phyloP scores from a whole-genome alignment of 2,797 vertebrate species.

The Rhabdomys pumilio region DNA sequence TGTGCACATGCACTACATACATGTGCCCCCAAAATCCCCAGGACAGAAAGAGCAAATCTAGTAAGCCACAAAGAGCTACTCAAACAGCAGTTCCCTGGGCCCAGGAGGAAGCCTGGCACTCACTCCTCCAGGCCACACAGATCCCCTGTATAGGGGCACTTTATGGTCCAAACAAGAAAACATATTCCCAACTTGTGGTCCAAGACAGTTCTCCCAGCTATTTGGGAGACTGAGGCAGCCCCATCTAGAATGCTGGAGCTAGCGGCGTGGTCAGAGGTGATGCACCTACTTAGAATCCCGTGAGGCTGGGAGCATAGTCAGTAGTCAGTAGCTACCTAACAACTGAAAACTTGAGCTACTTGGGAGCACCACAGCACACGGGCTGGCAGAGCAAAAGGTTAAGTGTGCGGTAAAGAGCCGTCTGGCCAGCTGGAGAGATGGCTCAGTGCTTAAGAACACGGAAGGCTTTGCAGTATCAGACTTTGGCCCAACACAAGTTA shows the following conservation, averaged over 20 bases:
- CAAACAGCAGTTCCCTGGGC: rapidly evolving
- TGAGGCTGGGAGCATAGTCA: neutral
- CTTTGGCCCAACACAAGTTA: neutral
- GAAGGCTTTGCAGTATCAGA: neutral
- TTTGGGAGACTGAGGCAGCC: neutral
- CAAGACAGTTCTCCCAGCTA: neutral
- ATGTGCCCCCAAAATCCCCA: neutral
- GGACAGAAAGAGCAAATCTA: neutral
- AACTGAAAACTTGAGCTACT: too few relatives aligned
- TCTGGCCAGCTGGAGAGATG: neutral
- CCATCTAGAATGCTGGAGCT: neutral
- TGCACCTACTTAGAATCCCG: neutral
- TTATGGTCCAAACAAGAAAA: neutral
- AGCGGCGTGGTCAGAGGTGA: neutral
- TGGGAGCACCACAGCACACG: neutral
- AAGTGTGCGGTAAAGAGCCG: neutral
- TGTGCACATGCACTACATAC: neutral
- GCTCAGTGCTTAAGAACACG: neutral
- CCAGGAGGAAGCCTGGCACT: neutral
- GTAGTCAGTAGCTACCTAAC: neutral
- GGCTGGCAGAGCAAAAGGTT: neutral
- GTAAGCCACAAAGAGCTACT: rapidly evolving
- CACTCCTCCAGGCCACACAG: neutral
- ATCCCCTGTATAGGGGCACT: neutral
- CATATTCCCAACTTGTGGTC: neutral